Evolutionary conservation across 1,140 invertebrate genomes (phyloP).

Genomic region (honey bee (Apis mellifera)): Amel_HAv3.1 CM009932.2:7304501-7305000

Average conservation of each 20-base stretch:
- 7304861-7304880: conserved; percentile 29
- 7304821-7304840: conserved; percentile 30
- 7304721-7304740: neutral
- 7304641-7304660: conserved; percentile 66
- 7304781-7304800: neutral
- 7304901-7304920: conserved; percentile 11
- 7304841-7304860: conserved; percentile 39
- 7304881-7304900: neutral
- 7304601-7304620: conserved; percentile 18
- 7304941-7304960: too few species aligned
- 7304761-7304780: conserved; percentile 21
- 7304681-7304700: conserved; percentile 41
- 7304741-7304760: conserved; percentile 41
- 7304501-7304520: conserved; percentile 67
- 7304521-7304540: conserved; percentile 70
- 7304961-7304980: neutral
- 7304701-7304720: conserved; percentile 16
- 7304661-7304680: conserved; percentile 61
- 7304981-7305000: neutral
- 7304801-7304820: too few species aligned
- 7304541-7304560: conserved; percentile 22
- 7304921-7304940: neutral
- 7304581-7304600: neutral
- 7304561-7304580: conserved; percentile 1
- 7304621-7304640: conserved; percentile 61